phyloP scores from a whole-genome alignment of 2,797 vertebrate genomes.

The Scomberomorus guttatus region DNA sequence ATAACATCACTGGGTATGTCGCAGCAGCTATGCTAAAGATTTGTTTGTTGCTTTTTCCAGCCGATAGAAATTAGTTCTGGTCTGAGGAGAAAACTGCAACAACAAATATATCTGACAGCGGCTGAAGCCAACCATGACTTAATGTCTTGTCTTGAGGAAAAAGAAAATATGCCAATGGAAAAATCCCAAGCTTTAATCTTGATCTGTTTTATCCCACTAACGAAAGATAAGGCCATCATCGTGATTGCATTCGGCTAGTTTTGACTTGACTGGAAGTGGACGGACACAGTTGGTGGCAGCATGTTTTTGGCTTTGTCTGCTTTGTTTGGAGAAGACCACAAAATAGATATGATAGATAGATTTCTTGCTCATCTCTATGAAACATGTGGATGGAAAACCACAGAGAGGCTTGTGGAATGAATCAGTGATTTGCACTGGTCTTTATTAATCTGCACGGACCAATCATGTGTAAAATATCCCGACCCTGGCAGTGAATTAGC shows the following conservation, averaged over 20 bases:
- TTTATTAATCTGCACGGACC: slow-evolving; percentile 60
- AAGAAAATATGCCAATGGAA: slow-evolving; percentile 53
- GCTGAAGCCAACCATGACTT: slow-evolving; percentile 45
- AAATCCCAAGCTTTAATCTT: slow-evolving; percentile 56
- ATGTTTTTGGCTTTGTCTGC: slow-evolving; percentile 19
- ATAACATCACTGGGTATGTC: slow-evolving; percentile 26
- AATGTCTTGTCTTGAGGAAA: slow-evolving; percentile 42
- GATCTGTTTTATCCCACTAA: slow-evolving; percentile 35
- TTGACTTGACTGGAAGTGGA: slow-evolving; percentile 45
- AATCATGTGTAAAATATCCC: slow-evolving; percentile 61
- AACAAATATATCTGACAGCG: slow-evolving; percentile 46
- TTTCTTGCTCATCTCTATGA: slow-evolving; percentile 21
- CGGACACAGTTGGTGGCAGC: slow-evolving; percentile 9
- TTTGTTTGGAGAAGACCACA: slow-evolving; percentile 43
- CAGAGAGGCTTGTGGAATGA: slow-evolving; percentile 39
- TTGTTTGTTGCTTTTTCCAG: slow-evolving; percentile 52
- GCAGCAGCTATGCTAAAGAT: slow-evolving; percentile 14
- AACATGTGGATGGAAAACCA: slow-evolving; percentile 45
- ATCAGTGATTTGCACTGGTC: slow-evolving; percentile 47
- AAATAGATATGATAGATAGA: slow-evolving; percentile 43
- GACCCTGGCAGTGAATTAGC: slow-evolving; percentile 59
- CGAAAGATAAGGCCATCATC: slow-evolving; percentile 57
- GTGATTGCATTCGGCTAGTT: slow-evolving; percentile 48
- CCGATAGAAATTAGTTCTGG: slow-evolving; percentile 39
- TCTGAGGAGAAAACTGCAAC: slow-evolving; percentile 35